phyloP scores from a whole-genome alignment of 2,113 vertebrate species.

The Mirza zaza region DNA sequence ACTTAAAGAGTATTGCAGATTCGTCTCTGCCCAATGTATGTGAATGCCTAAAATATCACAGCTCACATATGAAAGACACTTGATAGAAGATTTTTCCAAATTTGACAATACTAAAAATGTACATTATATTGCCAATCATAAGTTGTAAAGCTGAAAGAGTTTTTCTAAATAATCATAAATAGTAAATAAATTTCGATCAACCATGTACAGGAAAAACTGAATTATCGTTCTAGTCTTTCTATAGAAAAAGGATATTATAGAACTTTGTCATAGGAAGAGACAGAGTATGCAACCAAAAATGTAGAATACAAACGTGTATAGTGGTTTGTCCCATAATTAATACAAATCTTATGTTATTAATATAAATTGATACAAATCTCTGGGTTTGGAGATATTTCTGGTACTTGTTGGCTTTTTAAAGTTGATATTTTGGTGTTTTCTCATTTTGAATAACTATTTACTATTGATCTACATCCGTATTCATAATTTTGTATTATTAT shows the following conservation, averaged over 20 bases:
- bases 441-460: not conserved
- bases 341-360: not conserved
- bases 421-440: not conserved
- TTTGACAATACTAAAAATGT: not conserved
- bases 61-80: not conserved
- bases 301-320: not conserved
- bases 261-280: slow-evolving; percentile 15
- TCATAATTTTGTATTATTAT: not conserved
- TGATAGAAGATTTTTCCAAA: not conserved
- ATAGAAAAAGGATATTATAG: not conserved
- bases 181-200: slow-evolving; percentile 19
- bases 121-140: not conserved
- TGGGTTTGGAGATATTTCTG: not conserved
- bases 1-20: not conserved
- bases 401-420: not conserved
- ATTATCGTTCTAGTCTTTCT: not conserved
- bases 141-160: not conserved
- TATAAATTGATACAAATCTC: not conserved
- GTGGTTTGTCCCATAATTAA: not conserved
- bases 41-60: not conserved
- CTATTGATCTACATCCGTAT: not conserved
- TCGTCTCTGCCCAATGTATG: not conserved
- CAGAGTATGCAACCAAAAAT: not conserved
- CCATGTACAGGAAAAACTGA: not conserved
- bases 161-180: not conserved